Evolutionary conservation across 1,140 invertebrate genomes (phyloP), one percentile per base, ranked within the genome.

Genomic region (Euwallacea similis): DNA sequence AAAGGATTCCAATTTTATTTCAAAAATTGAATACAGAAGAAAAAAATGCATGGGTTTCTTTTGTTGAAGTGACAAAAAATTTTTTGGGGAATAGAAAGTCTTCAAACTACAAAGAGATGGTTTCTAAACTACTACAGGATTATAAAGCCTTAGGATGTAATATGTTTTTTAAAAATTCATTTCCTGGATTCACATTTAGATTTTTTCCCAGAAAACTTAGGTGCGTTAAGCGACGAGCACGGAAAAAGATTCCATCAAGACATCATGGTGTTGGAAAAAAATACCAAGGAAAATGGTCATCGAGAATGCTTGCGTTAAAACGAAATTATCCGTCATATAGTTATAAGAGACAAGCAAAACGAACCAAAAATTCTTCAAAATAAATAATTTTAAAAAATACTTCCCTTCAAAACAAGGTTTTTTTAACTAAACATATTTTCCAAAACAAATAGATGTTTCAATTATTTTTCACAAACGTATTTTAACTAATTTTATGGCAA

Each of bases 151-250:
- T 76, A 15, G 66, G 71, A 44, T 79, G 75, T 59, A 76, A 74
- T 33, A 78, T 79, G 74, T 76, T 73, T 6, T 50, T 80, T 8
- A 82, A 82, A 75, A 54, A 80, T 59, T 76, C n/a, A n/a, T n/a
- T n/a, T n/a, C n/a, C n/a, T n/a, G n/a, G n/a, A n/a, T n/a, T n/a
- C n/a, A n/a, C n/a, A n/a, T n/a, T n/a, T n/a, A n/a, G n/a, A n/a
- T n/a, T n/a, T n/a, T n/a, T n/a, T n/a, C n/a, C n/a, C n/a, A n/a
- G n/a, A n/a, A n/a, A n/a, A n/a, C n/a, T n/a, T n/a, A n/a, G n/a
- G n/a, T n/a, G n/a, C n/a, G n/a, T n/a, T n/a, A n/a, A n/a, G n/a
- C n/a, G n/a, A n/a, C n/a, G n/a, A n/a, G n/a, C n/a, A n/a, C n/a
- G n/a, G n/a, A n/a, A n/a, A n/a, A n/a, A n/a, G n/a, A n/a, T n/a